Conservation (phyloP, 2,113 vertebrate genomes). For the Eubucco bourcierii region DNA sequence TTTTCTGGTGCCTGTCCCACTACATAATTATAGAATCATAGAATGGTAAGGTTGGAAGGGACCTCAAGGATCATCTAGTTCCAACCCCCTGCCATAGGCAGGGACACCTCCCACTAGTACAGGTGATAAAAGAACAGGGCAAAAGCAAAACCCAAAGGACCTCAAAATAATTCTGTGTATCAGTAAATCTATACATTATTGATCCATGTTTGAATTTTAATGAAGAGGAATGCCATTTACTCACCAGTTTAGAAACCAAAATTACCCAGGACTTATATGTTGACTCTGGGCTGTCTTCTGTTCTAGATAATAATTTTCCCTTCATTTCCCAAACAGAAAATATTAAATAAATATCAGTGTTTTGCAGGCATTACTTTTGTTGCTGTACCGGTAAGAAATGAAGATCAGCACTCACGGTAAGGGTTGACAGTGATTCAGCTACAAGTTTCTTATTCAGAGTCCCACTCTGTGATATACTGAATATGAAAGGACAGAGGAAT, state of each 20-base stretch:
- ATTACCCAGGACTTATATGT: background rate
- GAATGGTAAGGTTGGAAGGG: no score
- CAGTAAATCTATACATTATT: constrained; percentile 30
- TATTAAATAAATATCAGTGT: background rate
- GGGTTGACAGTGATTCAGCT: constrained; percentile 15
- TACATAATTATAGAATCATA: background rate
- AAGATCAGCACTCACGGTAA: constrained; percentile 30
- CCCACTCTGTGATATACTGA: no score
- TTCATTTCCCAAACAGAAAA: constrained; percentile 11
- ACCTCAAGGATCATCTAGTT: no score
- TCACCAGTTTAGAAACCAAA: constrained; percentile 19
- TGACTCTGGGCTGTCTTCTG: constrained; percentile 36
- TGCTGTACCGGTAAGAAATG: constrained; percentile 13
- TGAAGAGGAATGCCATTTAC: constrained; percentile 7
- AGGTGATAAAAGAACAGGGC: background rate
- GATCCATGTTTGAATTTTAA: constrained; percentile 40
- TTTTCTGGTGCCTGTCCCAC: background rate
- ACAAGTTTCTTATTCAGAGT: constrained; percentile 22
- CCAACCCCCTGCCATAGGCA: no score
- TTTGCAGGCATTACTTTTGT: constrained; percentile 43
- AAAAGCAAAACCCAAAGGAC: constrained; percentile 3
- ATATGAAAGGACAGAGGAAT: no score
- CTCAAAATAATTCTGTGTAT: constrained; percentile 2
- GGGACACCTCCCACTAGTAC: no score
- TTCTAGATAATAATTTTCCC: constrained; percentile 10